Conservation (phyloP, 2,797 vertebrate genomes). For the Carduelis carduelis region DNA sequence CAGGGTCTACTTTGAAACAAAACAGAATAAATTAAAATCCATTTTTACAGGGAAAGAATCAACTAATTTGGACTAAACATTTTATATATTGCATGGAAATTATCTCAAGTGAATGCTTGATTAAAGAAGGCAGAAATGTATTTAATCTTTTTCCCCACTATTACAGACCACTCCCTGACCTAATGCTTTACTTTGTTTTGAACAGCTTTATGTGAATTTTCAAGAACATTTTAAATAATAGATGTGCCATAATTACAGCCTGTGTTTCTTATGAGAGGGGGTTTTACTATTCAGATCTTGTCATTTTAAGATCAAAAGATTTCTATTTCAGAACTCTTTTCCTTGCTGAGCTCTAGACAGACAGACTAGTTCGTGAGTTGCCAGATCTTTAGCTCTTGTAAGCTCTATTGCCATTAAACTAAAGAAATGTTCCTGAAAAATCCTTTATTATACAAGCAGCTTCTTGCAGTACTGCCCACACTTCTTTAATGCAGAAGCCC, state of each 20-base stretch:
- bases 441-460: not conserved
- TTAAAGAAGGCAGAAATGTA: not conserved
- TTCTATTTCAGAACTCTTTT: conserved; percentile 53
- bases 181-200: conserved; percentile 27
- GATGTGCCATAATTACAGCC: conserved; percentile 56
- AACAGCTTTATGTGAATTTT: conserved; percentile 21
- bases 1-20: not conserved
- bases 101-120: not conserved
- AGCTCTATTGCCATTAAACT: not conserved
- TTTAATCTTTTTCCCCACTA: not conserved
- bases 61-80: not conserved
- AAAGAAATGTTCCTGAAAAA: conserved; percentile 9
- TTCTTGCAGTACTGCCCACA: not conserved
- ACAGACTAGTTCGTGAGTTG: not conserved
- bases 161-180: conserved; percentile 21
- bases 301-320: conserved; percentile 60
- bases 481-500: not conserved
- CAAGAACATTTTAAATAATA: conserved; percentile 54
- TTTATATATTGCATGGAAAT: not conserved
- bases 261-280: conserved; percentile 43
- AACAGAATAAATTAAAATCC: not conserved
- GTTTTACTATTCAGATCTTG: conserved; percentile 58
- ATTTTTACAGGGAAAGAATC: not conserved
- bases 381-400: not conserved
- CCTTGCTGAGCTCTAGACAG: conserved; percentile 44